Conservation (phyloP, 2,113 vertebrate genomes). For the Seriola dumerili region DNA sequence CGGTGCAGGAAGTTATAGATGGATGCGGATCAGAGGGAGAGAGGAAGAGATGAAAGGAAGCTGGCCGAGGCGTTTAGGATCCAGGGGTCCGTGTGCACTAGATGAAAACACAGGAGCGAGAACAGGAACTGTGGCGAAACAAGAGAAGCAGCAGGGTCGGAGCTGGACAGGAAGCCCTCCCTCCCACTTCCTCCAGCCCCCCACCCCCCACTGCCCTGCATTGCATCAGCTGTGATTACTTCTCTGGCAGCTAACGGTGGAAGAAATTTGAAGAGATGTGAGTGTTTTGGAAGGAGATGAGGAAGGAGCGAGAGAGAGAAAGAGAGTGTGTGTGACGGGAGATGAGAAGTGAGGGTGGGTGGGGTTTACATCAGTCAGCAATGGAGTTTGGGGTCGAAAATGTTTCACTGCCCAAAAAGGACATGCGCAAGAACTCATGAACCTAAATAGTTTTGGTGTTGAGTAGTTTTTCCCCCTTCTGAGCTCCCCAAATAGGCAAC, state of each 20-base stretch:
- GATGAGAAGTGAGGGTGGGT: slow-evolving; percentile 13
- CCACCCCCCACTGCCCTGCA: slow-evolving; percentile 33
- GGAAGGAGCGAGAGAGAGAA: not conserved
- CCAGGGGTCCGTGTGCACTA: not conserved
- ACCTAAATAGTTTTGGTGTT: slow-evolving; percentile 69
- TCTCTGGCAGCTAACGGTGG: slow-evolving; percentile 55
- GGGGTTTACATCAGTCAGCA: slow-evolving; percentile 24
- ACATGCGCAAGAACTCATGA: slow-evolving; percentile 57
- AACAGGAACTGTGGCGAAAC: slow-evolving; percentile 22
- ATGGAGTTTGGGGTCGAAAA: slow-evolving; percentile 62
- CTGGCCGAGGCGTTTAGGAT: slow-evolving; percentile 5
- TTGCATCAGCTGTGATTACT: slow-evolving; percentile 75
- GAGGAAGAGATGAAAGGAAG: not conserved
- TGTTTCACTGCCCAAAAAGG: slow-evolving; percentile 85
- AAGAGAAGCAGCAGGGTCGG: slow-evolving; percentile 30
- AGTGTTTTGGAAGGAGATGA: slow-evolving; percentile 62
- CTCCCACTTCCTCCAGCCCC: slow-evolving; percentile 47
- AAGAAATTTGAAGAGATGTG: slow-evolving; percentile 78
- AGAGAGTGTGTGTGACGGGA: not conserved
- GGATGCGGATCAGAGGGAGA: slow-evolving; percentile 27
- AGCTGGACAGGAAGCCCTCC: slow-evolving; percentile 66
- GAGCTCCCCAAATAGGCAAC: slow-evolving; percentile 55
- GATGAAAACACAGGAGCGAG: slow-evolving; percentile 45
- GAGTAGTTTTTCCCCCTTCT: slow-evolving; percentile 37
- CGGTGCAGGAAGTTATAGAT: slow-evolving; percentile 33